A percentile compares a stretch with the other conserved stretches of the same genome.
These are phyloP conservation scores for Embiotoca jacksoni DNA, from an alignment of 2,113 vertebrate species.

Conservation along the genomic window DNA sequence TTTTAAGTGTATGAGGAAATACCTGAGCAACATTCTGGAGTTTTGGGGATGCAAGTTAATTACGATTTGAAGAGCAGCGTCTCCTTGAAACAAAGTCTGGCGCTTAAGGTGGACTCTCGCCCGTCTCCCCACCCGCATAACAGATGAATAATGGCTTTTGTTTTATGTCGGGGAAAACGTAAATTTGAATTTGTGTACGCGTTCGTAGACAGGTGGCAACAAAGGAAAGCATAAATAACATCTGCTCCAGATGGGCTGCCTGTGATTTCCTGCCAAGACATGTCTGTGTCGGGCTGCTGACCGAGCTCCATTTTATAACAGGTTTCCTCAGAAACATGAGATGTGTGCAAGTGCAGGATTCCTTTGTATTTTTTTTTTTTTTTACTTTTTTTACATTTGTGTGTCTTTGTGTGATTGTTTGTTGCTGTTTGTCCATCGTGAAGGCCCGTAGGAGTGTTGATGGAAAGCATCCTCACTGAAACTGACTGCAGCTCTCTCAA, in stretches of 20 bases:
- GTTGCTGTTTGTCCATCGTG: neutral
- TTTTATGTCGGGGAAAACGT: slow-evolving; percentile 21
- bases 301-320: slow-evolving; percentile 20
- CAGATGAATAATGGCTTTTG: slow-evolving; percentile 4
- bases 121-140: neutral
- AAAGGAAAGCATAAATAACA: slow-evolving; percentile 45
- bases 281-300: slow-evolving; percentile 26
- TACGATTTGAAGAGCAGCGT: slow-evolving; percentile 49
- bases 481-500: no score
- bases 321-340: slow-evolving; percentile 9
- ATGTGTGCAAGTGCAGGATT: neutral
- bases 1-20: slow-evolving; percentile 58
- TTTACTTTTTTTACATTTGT: neutral
- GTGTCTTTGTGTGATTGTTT: neutral
- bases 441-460: no score
- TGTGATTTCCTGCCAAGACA: slow-evolving; percentile 27
- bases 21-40: slow-evolving; percentile 49
- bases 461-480: no score
- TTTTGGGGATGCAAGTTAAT: slow-evolving; percentile 30
- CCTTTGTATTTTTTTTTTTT: neutral
- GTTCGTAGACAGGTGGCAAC: slow-evolving; percentile 28
- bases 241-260: slow-evolving; percentile 20
- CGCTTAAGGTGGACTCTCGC: slow-evolving; percentile 9
- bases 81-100: slow-evolving; percentile 59
- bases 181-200: neutral